Base-by-base conservation (phyloP, 2,113 vertebrate species). In the Chaetorhynchus papuensis region DNA sequence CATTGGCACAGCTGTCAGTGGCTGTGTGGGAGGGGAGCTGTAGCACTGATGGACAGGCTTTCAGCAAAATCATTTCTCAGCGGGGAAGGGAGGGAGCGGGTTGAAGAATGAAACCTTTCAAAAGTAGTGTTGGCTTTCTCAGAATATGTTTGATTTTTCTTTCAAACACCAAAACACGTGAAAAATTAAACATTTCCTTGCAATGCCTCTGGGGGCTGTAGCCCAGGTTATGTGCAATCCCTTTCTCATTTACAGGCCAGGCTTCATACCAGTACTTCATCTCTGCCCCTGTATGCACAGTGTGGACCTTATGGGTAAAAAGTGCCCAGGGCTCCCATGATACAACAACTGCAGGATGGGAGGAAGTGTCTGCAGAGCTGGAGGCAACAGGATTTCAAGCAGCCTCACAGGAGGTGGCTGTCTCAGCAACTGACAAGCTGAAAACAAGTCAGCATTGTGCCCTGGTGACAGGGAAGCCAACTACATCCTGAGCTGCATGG, bases 31-130 rank as follows among this genome's bases (percentile, higher is more conserved):
- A 90, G n/a, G 56, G 68, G 53, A 57, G 76, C 37, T 53, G 76
- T 4, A 69, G 78, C 53, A 21, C n/a, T 78, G 69, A 64, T 19
- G 70, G 83, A 53, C 49, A 82, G 31, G 31, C 83, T 91, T 81
- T 54, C 83, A 87, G 74, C 56, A 89, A 81, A 83, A 56, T 13
- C 42, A 17, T 47, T 90, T 90, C 41, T 54, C 71, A 33, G 11
- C 63, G 64, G 71, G 72, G 39, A 74, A 80, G 31, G 31, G 45
- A 27, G 33, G 8, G 17, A 68, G 33, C 28, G 3, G 20, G 3
- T 19, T 77, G 76, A 94, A 95, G 88, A 97, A 88, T 64, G 71
- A 74, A 90, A 71, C 85, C 88, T 95, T 94, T 95, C 79, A 88
- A 66, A 93, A 71, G 35, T 6, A 47, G 15, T 11, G 12, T 37